Conservation (phyloP, 2,113 vertebrate species). For the Pterocles burchelli region DNA sequence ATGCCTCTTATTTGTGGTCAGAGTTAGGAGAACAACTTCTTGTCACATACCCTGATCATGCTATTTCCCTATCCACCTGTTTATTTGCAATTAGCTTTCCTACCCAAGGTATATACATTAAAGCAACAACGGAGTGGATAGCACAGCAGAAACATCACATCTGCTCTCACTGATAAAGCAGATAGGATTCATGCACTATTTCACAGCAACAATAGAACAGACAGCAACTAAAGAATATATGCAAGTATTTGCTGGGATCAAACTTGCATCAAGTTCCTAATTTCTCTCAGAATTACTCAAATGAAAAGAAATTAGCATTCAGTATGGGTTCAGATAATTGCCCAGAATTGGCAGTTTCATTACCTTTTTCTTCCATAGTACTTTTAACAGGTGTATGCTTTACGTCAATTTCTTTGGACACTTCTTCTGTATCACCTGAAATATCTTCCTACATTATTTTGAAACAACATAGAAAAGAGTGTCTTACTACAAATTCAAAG, state of each 20-base stretch:
- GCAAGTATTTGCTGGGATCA: not conserved
- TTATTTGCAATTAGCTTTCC: not conserved
- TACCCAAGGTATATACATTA: not conserved
- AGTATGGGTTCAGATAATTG: not conserved
- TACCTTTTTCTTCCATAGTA: constrained; percentile 67
- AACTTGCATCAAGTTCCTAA: not conserved
- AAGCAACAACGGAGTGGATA: not conserved
- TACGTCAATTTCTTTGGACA: not conserved
- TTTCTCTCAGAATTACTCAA: not conserved
- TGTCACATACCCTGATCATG: rapidly evolving
- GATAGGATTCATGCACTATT: not conserved
- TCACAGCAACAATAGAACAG: not conserved
- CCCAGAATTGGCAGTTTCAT: not conserved
- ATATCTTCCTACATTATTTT: constrained; percentile 53
- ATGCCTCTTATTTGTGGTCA: not conserved
- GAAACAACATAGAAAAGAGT: not conserved
- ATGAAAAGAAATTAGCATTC: not conserved
- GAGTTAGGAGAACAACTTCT: not conserved
- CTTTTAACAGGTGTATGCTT: not conserved
- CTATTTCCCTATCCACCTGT: not conserved
- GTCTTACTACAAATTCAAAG: not conserved
- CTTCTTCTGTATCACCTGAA: constrained; percentile 32
- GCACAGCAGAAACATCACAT: not conserved
- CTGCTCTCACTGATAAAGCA: not conserved
- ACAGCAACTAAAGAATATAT: not conserved